phyloP scores from a whole-genome alignment of 2,113 vertebrate species.

The Megaceryle torquata region DNA sequence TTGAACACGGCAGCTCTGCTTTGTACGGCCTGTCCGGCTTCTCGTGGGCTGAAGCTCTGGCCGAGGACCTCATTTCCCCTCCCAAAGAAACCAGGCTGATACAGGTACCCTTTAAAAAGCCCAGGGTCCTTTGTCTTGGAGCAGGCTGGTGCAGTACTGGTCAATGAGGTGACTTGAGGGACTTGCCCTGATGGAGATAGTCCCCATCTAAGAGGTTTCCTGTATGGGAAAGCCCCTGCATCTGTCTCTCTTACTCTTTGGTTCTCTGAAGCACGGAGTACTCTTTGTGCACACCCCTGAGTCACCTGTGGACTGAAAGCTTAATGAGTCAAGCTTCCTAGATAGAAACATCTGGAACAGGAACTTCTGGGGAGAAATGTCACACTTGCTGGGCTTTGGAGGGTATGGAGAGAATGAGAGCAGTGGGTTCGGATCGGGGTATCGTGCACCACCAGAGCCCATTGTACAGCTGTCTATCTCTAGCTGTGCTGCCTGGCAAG shows the following conservation, averaged over 20 bases:
- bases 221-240: background rate
- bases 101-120: background rate
- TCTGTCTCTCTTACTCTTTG: too few species aligned
- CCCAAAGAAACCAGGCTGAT: background rate
- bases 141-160: background rate
- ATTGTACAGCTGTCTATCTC: background rate
- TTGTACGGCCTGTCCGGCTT: background rate
- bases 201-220: background rate
- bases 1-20: background rate
- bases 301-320: background rate
- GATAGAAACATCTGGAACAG: background rate
- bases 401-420: background rate
- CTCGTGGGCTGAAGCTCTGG: background rate
- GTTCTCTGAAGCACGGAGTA: background rate
- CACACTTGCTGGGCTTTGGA: background rate
- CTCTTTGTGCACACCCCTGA: background rate
- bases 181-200: background rate
- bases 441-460: background rate
- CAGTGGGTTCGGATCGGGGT: background rate
- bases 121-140: background rate
- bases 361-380: background rate
- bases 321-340: background rate
- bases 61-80: background rate
- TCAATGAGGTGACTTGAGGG: background rate
- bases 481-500: background rate